A percentile compares a stretch with the other conserved stretches of the same genome.
Conservation (phyloP, 2,113 vertebrate species). For the Brachyhypopomus gauderio region DNA sequence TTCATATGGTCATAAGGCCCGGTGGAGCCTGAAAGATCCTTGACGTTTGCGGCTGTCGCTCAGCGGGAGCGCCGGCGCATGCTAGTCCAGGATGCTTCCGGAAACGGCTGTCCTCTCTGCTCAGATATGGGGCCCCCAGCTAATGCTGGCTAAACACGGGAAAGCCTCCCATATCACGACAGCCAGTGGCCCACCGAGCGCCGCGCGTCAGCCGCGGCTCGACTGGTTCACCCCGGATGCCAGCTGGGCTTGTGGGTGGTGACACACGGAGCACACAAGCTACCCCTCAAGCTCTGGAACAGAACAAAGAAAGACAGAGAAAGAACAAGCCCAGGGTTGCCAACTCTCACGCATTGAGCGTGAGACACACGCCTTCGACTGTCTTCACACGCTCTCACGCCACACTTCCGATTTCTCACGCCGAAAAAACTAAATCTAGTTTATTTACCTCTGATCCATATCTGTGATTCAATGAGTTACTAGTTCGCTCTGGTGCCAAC, state of each 20-base stretch:
- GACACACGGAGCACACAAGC: constrained; percentile 38
- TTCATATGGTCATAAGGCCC: neutral
- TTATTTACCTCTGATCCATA: too few species aligned
- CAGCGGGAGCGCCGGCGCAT: neutral
- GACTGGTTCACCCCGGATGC: constrained; percentile 57
- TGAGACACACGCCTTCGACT: too few species aligned
- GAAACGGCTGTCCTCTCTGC: neutral
- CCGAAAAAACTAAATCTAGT: too few species aligned
- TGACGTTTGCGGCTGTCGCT: neutral
- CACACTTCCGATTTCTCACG: too few species aligned
- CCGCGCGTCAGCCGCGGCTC: constrained; percentile 56
- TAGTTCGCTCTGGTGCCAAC: too few species aligned
- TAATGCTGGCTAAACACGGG: neutral
- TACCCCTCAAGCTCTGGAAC: neutral
- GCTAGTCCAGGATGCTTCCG: neutral
- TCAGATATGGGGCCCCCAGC: neutral
- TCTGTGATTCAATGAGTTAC: too few species aligned
- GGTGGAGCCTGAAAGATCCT: neutral
- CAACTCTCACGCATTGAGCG: too few species aligned
- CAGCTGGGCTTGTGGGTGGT: constrained; percentile 61
- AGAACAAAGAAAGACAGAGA: neutral
- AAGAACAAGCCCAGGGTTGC: too few species aligned
- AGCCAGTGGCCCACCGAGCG: neutral
- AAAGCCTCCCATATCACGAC: constrained; percentile 43
- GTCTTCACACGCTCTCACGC: too few species aligned